These are phyloP conservation scores for Bothrops jararaca DNA, from an alignment of 2,113 vertebrate genomes.

Conservation along the genomic window DNA sequence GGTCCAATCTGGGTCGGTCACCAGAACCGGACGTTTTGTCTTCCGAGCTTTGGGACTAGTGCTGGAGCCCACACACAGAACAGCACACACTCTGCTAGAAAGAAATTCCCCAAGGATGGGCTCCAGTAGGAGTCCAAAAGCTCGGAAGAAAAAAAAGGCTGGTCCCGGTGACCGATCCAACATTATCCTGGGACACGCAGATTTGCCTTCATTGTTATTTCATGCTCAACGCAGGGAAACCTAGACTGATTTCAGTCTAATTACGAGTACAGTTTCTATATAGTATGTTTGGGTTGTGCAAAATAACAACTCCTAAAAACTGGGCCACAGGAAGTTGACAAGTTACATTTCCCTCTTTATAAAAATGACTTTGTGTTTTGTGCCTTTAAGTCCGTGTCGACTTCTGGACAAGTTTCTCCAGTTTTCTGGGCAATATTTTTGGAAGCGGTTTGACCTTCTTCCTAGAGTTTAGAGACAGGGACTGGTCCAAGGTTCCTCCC, in stretches of 20 bases:
- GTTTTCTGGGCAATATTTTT: background rate
- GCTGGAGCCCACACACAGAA: too few species aligned
- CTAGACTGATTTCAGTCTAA: background rate
- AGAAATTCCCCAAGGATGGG: too few species aligned
- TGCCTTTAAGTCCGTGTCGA: background rate
- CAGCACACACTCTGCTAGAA: too few species aligned
- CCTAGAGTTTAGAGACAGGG: background rate
- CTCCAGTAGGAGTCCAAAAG: too few species aligned
- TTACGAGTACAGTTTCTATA: background rate
- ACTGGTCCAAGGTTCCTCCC: background rate
- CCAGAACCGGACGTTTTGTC: too few species aligned
- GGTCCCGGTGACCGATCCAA: too few species aligned
- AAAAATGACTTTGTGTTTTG: background rate
- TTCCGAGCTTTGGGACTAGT: too few species aligned
- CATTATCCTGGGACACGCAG: too few species aligned
- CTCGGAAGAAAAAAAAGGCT: too few species aligned
- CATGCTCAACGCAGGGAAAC: background rate
- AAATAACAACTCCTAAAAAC: background rate
- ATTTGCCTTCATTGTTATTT: too few species aligned
- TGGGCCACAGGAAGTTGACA: background rate
- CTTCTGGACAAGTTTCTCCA: background rate
- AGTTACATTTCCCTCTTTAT: background rate
- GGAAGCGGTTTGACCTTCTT: background rate
- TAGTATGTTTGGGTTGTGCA: background rate
- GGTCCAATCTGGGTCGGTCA: too few species aligned